Percentiles rank a stretch among this genome's conserved stretches.
These are phyloP conservation scores for Machaerirhynchus nigripectus DNA, from an alignment of 2,113 vertebrate species.

Conservation along the genomic window DNA sequence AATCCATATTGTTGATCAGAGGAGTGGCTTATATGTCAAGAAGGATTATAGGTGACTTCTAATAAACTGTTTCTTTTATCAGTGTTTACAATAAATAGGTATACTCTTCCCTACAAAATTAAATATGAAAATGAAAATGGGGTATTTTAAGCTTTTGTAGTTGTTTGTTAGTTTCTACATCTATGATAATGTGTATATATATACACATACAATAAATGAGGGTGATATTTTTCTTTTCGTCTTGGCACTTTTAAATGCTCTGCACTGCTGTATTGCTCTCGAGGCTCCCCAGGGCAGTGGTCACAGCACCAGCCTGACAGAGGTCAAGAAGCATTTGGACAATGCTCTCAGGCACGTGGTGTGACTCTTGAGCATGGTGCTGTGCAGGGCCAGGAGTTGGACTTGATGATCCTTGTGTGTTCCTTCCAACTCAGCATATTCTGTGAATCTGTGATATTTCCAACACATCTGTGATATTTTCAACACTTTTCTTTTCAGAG, in stretches of 20 bases:
- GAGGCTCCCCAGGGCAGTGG: not conserved
- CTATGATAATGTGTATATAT: not conserved
- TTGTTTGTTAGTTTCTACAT: not conserved
- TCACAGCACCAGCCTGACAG: not conserved
- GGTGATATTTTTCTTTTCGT: not conserved
- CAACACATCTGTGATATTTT: not conserved
- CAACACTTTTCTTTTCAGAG: not conserved
- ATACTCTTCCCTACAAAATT: not conserved
- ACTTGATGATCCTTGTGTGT: not conserved
- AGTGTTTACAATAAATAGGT: not conserved
- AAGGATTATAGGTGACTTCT: slow-evolving; percentile 87
- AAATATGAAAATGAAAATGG: not conserved
- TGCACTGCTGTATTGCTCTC: not conserved
- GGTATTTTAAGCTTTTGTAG: not conserved
- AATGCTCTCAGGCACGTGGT: not conserved
- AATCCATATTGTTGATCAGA: slow-evolving; percentile 88
- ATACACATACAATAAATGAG: not conserved
- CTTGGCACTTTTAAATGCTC: not conserved
- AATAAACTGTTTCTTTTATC: not conserved
- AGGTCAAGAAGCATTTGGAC: not conserved
- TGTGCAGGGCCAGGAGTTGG: not conserved
- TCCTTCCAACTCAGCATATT: not conserved
- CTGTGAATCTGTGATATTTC: not conserved
- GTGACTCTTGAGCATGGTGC: not conserved
- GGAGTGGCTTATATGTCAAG: slow-evolving; percentile 86